phyloP scores from a whole-genome alignment of 2,797 vertebrate genomes.

The Alfaro cultratus region DNA sequence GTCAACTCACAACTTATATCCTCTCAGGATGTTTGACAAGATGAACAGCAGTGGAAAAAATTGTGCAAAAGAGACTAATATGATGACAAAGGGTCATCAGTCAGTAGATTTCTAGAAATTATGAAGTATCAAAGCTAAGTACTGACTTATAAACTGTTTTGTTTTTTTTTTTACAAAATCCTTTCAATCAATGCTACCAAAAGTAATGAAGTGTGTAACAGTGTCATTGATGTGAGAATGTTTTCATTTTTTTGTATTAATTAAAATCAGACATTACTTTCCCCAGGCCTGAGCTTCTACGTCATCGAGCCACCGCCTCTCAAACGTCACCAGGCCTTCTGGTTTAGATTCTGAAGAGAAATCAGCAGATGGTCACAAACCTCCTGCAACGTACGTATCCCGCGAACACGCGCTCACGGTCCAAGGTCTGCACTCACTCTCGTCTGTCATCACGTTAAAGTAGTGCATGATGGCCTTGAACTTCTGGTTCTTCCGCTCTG shows the following conservation, averaged over 20 bases:
- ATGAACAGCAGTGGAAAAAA: background rate
- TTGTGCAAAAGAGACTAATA: background rate
- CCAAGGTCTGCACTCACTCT: conserved; percentile 37
- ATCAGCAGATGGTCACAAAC: conserved; percentile 1
- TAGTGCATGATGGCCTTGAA: conserved; percentile 79
- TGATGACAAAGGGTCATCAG: background rate
- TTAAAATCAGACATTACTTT: conserved; percentile 37
- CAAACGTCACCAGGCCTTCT: conserved; percentile 77
- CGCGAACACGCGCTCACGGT: background rate
- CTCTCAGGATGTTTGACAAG: background rate
- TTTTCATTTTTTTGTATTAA: background rate
- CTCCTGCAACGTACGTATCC: rapidly evolving
- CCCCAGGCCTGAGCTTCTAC: conserved; percentile 26
- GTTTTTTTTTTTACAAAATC: background rate
- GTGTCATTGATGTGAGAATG: background rate
- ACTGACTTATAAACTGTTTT: background rate
- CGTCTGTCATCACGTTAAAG: conserved; percentile 61
- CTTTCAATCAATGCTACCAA: background rate
- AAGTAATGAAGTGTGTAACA: background rate
- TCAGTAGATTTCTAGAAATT: background rate
- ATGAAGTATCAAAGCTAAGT: background rate
- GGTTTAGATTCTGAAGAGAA: conserved; percentile 38
- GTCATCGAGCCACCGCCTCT: conserved; percentile 50
- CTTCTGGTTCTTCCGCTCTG: conserved; percentile 61
- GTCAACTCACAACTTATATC: background rate